These are phyloP conservation scores for Agrotis exclamationis DNA, from an alignment of 2,888 invertebrate species.

Conservation along the genomic window DNA sequence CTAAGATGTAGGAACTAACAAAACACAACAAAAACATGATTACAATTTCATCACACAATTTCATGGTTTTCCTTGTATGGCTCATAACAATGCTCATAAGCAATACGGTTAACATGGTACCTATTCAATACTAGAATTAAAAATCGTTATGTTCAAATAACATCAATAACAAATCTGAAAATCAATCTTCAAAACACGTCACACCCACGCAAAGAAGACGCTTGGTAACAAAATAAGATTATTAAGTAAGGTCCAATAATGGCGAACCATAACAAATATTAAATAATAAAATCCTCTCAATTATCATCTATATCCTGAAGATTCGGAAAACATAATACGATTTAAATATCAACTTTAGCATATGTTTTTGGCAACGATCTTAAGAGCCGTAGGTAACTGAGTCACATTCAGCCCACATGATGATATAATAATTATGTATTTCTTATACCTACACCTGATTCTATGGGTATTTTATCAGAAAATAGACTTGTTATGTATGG, in stretches of 20 bases:
- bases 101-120: neutral
- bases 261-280: constrained; percentile 55
- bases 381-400: constrained; percentile 72
- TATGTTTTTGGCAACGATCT: constrained; percentile 75
- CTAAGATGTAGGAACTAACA: neutral
- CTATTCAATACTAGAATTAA: constrained; percentile 1
- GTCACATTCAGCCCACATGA: constrained; percentile 73
- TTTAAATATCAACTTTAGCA: constrained; percentile 83
- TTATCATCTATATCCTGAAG: constrained; percentile 69
- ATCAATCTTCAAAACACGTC: constrained; percentile 15
- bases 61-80: neutral
- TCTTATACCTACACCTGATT: constrained; percentile 57
- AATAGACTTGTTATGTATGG: neutral
- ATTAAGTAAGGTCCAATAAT: constrained; percentile 62
- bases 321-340: constrained; percentile 68
- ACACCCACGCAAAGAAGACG: constrained; percentile 38
- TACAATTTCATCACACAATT: neutral
- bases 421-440: constrained; percentile 73
- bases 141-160: constrained; percentile 1
- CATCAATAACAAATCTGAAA: constrained; percentile 29
- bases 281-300: constrained; percentile 60
- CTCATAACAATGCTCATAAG: neutral
- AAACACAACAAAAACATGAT: neutral
- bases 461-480: constrained; percentile 30
- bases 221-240: constrained; percentile 63